Evolutionary conservation across 2,888 invertebrate species (phyloP), one percentile per base, ranked within the genome.

Genomic region (Sisyra terminalis): DNA sequence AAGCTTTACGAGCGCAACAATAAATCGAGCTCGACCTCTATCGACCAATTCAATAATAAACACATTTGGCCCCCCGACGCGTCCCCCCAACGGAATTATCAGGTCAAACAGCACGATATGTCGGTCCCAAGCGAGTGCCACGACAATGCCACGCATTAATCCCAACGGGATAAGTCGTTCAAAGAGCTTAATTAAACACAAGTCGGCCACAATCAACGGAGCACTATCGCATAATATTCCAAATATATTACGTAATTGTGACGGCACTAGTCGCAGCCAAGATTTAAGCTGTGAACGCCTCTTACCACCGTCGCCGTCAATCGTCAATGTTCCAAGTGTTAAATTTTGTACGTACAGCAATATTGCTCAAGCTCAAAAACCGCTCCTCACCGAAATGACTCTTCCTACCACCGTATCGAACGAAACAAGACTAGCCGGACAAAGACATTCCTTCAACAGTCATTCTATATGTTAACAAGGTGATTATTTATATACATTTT

Each of bases 301-400:
- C 30, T 14, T 15, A 17, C 34, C 18, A 7, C 17, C 18, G 11
- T 24, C 24, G 9, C 13, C 17, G 24, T 13, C 13, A 17, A 14
- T 42, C 18, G 16, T 35, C 14, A 16, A 17, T 6, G 11, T 10
- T 13, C 13, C 17, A 34, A 11, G 24, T 18, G 14, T 18, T n/a
- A 35, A 35, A 24, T 14, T 15, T n/a, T 42, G 42, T 42, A 35
- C 42, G 13, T 42, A 42, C 18, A 42, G 42, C 29, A 42, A 42
- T 29, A 29, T 42, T 7, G 29, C 35, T 18, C 42, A 42, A 42
- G 34, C 35, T 10, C 40, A 40, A 24, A 35, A 24, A 24, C 35
- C 34, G 10, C 14, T 34, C 7, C 15, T 24, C 17, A 29, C 24
- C 8, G 40, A 40, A 30, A 40, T 29, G 9, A 9, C 13, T 17